phyloP scores from a whole-genome alignment of 2,888 invertebrate genomes.

The Meiosimyza platycephala region DNA sequence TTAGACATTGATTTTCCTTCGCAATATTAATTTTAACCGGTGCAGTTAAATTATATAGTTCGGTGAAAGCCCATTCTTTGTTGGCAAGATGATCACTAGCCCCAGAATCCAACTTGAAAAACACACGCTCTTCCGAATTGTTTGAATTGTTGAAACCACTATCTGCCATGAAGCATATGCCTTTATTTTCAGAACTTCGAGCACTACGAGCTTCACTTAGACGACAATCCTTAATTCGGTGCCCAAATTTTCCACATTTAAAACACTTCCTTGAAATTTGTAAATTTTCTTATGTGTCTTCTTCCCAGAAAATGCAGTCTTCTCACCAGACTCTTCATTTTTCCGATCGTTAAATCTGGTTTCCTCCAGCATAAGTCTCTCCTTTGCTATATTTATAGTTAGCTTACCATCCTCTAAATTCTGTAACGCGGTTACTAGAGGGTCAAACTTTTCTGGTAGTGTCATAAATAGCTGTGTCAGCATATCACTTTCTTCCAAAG shows the following conservation, averaged over 20 bases:
- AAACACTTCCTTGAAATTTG: conserved; percentile 9
- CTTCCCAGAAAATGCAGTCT: not conserved
- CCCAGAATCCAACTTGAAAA: not conserved
- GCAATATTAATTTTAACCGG: no score
- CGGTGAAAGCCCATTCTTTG: no score
- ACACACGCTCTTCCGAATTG: not conserved
- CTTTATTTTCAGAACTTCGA: not conserved
- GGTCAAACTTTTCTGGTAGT: conserved; percentile 32
- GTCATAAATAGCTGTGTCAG: conserved; percentile 24
- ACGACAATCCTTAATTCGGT: not conserved
- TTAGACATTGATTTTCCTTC: not conserved
- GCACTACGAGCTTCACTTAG: conserved; percentile 2
- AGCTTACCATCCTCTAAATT: conserved; percentile 8
- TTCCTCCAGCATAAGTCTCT: not conserved
- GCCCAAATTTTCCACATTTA: not conserved
- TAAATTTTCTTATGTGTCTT: not conserved
- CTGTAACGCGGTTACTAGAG: conserved; percentile 20
- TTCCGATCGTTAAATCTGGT: not conserved
- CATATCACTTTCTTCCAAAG: conserved; percentile 29
- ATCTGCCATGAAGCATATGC: conserved; percentile 7
- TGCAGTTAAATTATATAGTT: no score
- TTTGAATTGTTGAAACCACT: not conserved
- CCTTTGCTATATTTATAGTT: not conserved
- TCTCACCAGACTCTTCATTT: not conserved
- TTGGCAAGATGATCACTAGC: not conserved